phyloP scores from a whole-genome alignment of 2,113 vertebrate species.

The Poicephalus gulielmi region DNA sequence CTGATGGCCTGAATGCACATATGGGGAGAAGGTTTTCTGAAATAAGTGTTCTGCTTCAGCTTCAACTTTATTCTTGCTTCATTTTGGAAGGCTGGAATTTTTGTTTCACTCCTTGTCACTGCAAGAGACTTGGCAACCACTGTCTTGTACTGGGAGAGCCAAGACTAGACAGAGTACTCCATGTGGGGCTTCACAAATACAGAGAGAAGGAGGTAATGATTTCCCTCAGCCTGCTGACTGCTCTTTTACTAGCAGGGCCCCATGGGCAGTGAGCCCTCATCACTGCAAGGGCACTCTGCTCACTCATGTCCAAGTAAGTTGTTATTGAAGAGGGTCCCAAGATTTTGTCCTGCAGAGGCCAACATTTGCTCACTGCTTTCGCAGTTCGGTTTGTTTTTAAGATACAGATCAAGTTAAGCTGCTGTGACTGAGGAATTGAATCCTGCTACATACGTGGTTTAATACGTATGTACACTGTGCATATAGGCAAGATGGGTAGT shows the following conservation, averaged over 20 bases:
- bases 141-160: not conserved
- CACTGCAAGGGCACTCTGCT: not conserved
- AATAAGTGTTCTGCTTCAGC: not conserved
- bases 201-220: not conserved
- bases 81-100: not conserved
- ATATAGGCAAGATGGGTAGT: not conserved
- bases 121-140: not conserved
- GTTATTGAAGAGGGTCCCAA: not conserved
- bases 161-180: not conserved
- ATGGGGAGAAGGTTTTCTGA: not conserved
- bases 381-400: not conserved
- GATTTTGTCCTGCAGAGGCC: not conserved
- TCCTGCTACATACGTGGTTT: not conserved
- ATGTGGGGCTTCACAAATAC: not conserved
- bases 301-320: not conserved
- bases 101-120: not conserved
- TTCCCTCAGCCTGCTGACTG: not conserved
- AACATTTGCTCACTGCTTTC: not conserved
- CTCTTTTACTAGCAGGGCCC: rapidly evolving
- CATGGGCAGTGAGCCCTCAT: not conserved
- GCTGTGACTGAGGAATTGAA: not conserved
- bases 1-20: not conserved
- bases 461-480: rapidly evolving
- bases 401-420: not conserved
- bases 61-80: not conserved